phyloP scores from a whole-genome alignment of 1,140 invertebrate species.

The Chymomyza costata region DNA sequence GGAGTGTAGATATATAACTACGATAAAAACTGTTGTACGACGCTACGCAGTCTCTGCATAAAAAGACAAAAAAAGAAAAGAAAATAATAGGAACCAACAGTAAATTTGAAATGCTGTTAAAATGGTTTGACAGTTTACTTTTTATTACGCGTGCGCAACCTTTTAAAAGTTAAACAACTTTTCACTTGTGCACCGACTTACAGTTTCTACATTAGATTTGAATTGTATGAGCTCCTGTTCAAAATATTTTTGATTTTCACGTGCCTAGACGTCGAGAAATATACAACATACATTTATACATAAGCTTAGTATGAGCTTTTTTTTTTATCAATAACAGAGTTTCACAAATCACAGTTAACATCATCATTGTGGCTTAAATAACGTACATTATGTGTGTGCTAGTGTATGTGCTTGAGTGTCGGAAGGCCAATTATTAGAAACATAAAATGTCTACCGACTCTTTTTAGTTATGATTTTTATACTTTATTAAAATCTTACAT shows the following conservation, averaged over 20 bases:
- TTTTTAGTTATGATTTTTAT: conserved; percentile 20
- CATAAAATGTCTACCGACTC: conserved; percentile 68
- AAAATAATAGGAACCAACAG: neutral
- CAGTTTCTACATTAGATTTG: conserved; percentile 71
- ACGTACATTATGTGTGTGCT: conserved; percentile 27
- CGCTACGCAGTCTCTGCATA: conserved; percentile 63
- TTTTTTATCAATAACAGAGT: conserved; percentile 41
- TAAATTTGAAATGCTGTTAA: conserved; percentile 60
- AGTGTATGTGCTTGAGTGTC: conserved; percentile 24
- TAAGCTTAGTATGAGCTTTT: too few relatives aligned
- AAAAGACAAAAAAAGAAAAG: conserved; percentile 4
- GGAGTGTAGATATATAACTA: too few relatives aligned
- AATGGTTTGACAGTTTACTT: conserved; percentile 20
- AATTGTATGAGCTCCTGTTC: conserved; percentile 73
- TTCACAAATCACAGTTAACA: too few relatives aligned
- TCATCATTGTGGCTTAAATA: too few relatives aligned
- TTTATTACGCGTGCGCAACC: conserved; percentile 6
- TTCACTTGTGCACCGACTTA: conserved; percentile 54
- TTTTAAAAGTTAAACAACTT: conserved; percentile 9
- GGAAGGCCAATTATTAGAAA: conserved; percentile 1
- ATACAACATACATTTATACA: conserved; percentile 62
- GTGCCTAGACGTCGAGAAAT: conserved; percentile 69
- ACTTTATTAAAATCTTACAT: conserved; percentile 28
- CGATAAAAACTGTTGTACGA: conserved; percentile 21
- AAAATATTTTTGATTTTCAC: conserved; percentile 70